Conservation (phyloP, 1,140 invertebrate genomes). For the Nylanderia fulva region DNA sequence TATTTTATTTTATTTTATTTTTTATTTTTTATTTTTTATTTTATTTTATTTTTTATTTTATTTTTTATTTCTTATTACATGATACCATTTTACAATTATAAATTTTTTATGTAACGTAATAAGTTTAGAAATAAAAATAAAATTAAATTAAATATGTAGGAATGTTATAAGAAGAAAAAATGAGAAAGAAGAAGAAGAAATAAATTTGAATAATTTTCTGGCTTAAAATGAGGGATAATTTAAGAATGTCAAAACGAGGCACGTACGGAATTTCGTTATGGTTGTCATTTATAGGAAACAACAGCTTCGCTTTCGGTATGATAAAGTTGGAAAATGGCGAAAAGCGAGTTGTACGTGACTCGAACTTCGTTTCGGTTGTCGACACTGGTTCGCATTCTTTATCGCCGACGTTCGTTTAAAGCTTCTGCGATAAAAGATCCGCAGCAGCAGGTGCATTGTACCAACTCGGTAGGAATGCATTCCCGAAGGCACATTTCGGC, state of each 20-base stretch:
- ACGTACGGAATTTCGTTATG: conserved; percentile 63
- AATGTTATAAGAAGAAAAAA: too few relatives aligned
- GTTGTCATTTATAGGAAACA: conserved; percentile 49
- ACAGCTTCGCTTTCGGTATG: background rate
- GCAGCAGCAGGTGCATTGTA: conserved; percentile 41
- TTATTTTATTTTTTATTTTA: too few relatives aligned
- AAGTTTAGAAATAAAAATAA: too few relatives aligned
- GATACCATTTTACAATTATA: too few relatives aligned
- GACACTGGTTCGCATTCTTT: too few relatives aligned
- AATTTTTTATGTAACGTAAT: too few relatives aligned
- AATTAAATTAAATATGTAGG: too few relatives aligned
- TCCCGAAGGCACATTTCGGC: conserved; percentile 8
- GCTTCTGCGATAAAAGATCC: conserved; percentile 24
- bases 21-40: too few relatives aligned
- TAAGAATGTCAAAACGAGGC: conserved; percentile 55
- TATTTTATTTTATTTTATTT: too few relatives aligned
- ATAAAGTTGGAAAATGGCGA: conserved; percentile 56
- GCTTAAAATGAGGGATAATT: conserved; percentile 69
- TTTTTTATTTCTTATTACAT: too few relatives aligned
- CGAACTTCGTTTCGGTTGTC: background rate
- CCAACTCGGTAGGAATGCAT: conserved; percentile 12
- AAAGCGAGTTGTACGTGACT: conserved; percentile 11
- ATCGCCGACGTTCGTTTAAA: conserved; percentile 7
- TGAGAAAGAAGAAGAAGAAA: too few relatives aligned
- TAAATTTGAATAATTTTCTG: conserved; percentile 33